Base-by-base conservation (phyloP, 2,113 vertebrate species). In the Amia ocellicauda region DNA sequence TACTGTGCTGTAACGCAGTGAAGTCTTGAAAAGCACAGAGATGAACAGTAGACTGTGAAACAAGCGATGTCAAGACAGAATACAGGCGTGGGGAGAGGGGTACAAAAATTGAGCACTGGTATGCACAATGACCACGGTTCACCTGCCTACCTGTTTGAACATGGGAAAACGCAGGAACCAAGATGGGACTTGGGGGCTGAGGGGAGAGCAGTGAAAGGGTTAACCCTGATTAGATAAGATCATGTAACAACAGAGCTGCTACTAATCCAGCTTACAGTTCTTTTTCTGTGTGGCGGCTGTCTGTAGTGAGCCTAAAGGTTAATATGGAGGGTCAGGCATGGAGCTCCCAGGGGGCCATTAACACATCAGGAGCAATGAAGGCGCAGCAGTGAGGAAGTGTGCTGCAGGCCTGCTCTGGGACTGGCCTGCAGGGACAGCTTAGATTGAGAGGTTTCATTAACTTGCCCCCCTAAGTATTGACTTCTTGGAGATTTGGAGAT, bases 361-460 rank as follows among this genome's bases (percentile, higher is more conserved):
- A 59, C 54, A 31, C 20, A 4, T 49, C 29, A 22, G 58, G 55
- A 66, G 45, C 26, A 22, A 56, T 62, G 51, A 16, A 60, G 58
- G 58, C 28, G 26, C 53, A 3, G 26, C 59, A 27, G 19, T 56
- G 66, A 68, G 50, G 52, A 53, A 11, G 31, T 7, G 31, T 7
- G 31, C 45, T 47, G 45, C 10, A 45, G 22, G 58, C 47, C 49
- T 58, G 47, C 14, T 7, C 36, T 43, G 56, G 53, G 43, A n/a
- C 43, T 2, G n/a, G 43, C 62, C 41, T 2, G 52, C 2, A n/a
- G 62, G 62, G 62, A 19, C 19, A 17, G 42, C 19, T 29, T 42
- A 14, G 22, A 61, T 40, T 47, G n/a, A 62, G 41, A 41, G 26
- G 49, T 62, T 68, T 62, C 58, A 57, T 56, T 62, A 68, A 20